A percentile compares a stretch with the other conserved stretches of the same genome.
Evolutionary conservation across 2,797 vertebrate species (phyloP).

Genomic region (Sylvilagus floridanus): DNA sequence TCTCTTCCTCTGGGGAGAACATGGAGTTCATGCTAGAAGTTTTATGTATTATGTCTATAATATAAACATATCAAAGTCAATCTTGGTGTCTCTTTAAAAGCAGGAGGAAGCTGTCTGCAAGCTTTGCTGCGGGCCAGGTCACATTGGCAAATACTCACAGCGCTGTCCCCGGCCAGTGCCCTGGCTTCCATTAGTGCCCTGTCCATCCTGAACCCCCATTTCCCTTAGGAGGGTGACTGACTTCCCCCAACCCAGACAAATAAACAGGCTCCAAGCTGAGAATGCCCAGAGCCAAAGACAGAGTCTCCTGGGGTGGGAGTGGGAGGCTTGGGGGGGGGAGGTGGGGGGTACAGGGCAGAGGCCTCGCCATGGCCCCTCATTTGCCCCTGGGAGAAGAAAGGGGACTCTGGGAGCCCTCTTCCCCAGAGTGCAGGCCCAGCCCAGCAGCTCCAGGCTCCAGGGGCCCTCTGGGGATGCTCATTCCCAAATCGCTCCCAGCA

Average conservation of each 20-base stretch:
- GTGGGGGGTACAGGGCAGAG: not conserved
- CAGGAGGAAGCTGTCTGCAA: conserved; percentile 71
- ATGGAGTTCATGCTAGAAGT: conserved; percentile 69
- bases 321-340: no score
- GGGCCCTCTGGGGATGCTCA: not conserved
- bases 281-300: not conserved
- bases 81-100: conserved; percentile 81
- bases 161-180: conserved; percentile 75
- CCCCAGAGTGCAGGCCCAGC: not conserved
- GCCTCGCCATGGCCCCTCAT: not conserved
- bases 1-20: conserved; percentile 64
- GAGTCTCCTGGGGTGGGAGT: not conserved
- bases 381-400: not conserved
- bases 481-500: not conserved
- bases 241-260: conserved; percentile 20
- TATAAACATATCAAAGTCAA: conserved; percentile 79
- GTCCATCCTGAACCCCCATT: conserved; percentile 32
- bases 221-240: conserved; percentile 2
- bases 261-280: not conserved
- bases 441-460: not conserved
- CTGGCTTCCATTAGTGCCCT: conserved; percentile 40
- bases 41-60: conserved; percentile 85
- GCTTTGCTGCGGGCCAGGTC: conserved; percentile 81
- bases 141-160: conserved; percentile 85
- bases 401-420: not conserved